A percentile compares a stretch with the other conserved stretches of the same genome.
These are phyloP conservation scores for Pyxicephalus adspersus DNA, from an alignment of 2,113 vertebrate genomes.

Conservation along the genomic window DNA sequence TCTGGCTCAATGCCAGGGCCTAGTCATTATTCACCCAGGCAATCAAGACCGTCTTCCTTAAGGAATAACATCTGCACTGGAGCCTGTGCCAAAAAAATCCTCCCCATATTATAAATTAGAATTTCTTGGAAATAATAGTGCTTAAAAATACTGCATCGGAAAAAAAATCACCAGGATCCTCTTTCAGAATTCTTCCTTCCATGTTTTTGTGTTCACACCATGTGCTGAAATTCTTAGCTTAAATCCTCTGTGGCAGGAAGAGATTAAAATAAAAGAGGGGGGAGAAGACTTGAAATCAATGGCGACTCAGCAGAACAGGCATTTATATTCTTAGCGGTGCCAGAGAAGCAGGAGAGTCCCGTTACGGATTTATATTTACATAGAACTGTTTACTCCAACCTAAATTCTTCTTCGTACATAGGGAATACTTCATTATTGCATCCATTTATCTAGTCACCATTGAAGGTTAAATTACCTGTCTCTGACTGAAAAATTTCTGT, in stretches of 20 bases:
- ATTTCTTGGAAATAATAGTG: conserved; percentile 71
- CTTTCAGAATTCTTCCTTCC: conserved; percentile 50
- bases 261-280: background rate
- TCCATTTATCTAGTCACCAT: background rate
- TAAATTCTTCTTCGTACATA: background rate
- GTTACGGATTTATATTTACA: background rate
- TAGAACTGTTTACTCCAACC: background rate
- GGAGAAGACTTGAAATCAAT: background rate
- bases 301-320: background rate
- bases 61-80: conserved; percentile 80
- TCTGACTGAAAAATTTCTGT: conserved; percentile 15
- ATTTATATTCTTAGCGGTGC: background rate
- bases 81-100: conserved; percentile 69
- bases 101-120: conserved; percentile 68
- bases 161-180: conserved; percentile 12
- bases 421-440: background rate
- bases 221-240: conserved; percentile 54
- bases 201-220: conserved; percentile 60
- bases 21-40: conserved; percentile 77
- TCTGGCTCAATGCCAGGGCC: conserved; percentile 71
- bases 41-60: conserved; percentile 76
- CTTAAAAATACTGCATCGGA: conserved; percentile 62
- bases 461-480: conserved; percentile 10
- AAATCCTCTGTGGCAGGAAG: background rate
- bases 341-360: background rate